These are phyloP conservation scores for Zaprionus kolodkinae DNA, from an alignment of 1,140 invertebrate genomes.

Conservation along the genomic window DNA sequence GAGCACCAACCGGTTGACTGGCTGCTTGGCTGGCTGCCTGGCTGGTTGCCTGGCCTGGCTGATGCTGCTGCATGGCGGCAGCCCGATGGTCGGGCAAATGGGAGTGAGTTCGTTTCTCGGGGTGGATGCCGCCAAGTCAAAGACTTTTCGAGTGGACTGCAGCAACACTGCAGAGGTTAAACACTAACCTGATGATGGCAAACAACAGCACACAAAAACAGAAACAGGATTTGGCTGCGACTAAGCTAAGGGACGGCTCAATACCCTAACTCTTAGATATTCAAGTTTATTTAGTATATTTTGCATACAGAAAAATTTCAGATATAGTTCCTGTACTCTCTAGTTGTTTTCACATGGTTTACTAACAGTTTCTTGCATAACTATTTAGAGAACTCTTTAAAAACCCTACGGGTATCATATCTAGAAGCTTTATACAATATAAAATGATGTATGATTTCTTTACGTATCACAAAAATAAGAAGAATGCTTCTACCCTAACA, in stretches of 20 bases:
- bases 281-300: background rate
- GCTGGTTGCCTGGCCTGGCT: slow-evolving; percentile 47
- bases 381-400: no score
- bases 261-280: slow-evolving; percentile 27
- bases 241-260: background rate
- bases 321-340: no score
- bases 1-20: slow-evolving; percentile 56
- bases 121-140: slow-evolving; percentile 63
- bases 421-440: no score
- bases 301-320: no score
- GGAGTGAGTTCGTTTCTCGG: background rate
- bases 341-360: no score
- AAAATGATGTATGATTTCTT: no score
- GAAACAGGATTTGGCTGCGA: slow-evolving; percentile 29
- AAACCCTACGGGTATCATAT: no score
- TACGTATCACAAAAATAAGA: no score
- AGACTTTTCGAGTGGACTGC: slow-evolving; percentile 79
- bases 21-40: slow-evolving; percentile 65
- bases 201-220: slow-evolving; percentile 49
- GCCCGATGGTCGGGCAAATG: no score
- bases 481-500: no score
- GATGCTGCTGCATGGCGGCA: slow-evolving; percentile 35
- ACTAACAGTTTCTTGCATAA: no score
- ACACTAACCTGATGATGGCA: slow-evolving; percentile 73
- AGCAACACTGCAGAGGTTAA: slow-evolving; percentile 73